Percentiles rank a stretch among this genome's conserved stretches.
Conservation (phyloP, 2,113 vertebrate species). For the Xenopus laevis region DNA sequence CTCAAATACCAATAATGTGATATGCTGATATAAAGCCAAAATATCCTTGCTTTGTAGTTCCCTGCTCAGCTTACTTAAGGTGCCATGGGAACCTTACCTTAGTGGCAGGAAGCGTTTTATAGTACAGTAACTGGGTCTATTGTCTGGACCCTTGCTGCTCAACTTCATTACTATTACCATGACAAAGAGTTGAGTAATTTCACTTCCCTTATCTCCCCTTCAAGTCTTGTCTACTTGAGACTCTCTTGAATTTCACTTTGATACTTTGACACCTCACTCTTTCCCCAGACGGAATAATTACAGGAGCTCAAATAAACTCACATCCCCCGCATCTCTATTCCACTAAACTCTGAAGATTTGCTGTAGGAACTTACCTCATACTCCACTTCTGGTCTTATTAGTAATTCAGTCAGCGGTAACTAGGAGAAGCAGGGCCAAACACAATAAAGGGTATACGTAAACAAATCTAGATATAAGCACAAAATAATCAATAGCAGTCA, state of each 20-base stretch:
- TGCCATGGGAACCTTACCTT: constrained; percentile 26
- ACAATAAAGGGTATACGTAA: too few relatives aligned
- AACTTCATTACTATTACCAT: constrained; percentile 53
- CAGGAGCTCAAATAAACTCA: constrained; percentile 32
- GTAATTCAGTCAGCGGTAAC: constrained; percentile 55
- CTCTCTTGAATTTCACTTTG: constrained; percentile 55
- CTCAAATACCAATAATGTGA: too few relatives aligned
- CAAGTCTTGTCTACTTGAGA: constrained; percentile 50
- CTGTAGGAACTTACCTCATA: constrained; percentile 46
- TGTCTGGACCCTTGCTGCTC: constrained; percentile 39
- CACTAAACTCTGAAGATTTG: constrained; percentile 33
- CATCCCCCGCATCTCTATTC: neutral
- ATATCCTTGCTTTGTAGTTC: constrained; percentile 32
- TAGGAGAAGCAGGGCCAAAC: constrained; percentile 29
- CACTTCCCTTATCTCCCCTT: constrained; percentile 49
- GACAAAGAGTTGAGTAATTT: constrained; percentile 51
- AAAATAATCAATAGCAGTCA: too few relatives aligned
- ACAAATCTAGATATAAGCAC: too few relatives aligned
- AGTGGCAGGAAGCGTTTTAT: constrained; percentile 34
- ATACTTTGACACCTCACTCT: constrained; percentile 47
- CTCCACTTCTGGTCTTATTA: constrained; percentile 52
- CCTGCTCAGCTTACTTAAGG: constrained; percentile 27
- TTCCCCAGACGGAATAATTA: constrained; percentile 51
- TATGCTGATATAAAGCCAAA: neutral
- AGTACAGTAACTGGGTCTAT: constrained; percentile 53